These are phyloP conservation scores for Atta cephalotes DNA, from an alignment of 1,140 invertebrate genomes.

Conservation along the genomic window DNA sequence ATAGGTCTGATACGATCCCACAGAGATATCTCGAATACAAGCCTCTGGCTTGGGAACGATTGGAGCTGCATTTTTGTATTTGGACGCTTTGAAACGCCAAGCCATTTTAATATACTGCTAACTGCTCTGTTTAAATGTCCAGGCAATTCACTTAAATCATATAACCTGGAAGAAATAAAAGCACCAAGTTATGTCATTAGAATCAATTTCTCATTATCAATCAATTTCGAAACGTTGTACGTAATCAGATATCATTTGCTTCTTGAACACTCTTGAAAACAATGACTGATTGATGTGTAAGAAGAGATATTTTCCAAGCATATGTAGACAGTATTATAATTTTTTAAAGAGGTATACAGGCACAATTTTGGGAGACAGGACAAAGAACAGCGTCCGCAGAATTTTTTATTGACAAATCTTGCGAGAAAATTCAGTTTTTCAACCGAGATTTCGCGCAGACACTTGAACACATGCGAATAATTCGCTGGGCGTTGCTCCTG, in stretches of 20 bases:
- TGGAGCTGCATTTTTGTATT: slow-evolving; percentile 98
- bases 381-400: neutral
- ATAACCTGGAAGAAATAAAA: slow-evolving; percentile 80
- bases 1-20: slow-evolving; percentile 96
- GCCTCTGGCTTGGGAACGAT: slow-evolving; percentile 96
- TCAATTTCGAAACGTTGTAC: neutral
- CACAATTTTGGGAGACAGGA: neutral
- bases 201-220: neutral
- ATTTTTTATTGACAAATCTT: neutral
- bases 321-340: neutral
- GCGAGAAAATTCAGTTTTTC: neutral
- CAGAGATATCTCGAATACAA: slow-evolving; percentile 95
- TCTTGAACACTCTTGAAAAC: neutral
- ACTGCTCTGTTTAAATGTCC: slow-evolving; percentile 51
- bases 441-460: slow-evolving; percentile 1
- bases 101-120: slow-evolving; percentile 89
- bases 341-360: neutral
- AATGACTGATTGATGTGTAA: neutral
- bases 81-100: slow-evolving; percentile 98
- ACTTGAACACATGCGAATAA: slow-evolving; percentile 44
- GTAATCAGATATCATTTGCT: neutral
- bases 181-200: slow-evolving; percentile 10
- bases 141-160: slow-evolving; percentile 80
- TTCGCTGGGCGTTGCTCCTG: slow-evolving; percentile 48
- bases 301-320: neutral